Percentiles rank a stretch among this genome's conserved stretches.
phyloP scores from a whole-genome alignment of 2,113 vertebrate species.

The Bucco capensis region DNA sequence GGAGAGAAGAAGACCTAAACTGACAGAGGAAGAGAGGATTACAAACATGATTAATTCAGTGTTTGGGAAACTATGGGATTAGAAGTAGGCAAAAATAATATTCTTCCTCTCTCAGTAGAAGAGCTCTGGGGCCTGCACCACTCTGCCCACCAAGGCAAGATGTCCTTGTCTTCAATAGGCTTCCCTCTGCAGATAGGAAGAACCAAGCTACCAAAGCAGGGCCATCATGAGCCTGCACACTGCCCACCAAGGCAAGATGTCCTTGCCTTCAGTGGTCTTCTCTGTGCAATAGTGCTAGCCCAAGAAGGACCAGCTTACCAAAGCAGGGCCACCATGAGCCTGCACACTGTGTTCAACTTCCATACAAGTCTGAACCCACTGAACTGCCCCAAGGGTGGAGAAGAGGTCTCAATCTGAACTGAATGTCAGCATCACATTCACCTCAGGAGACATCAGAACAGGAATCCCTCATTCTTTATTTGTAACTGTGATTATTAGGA shows the following conservation, averaged over 20 bases:
- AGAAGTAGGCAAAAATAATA: background rate
- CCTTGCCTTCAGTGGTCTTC: background rate
- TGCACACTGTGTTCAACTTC: accelerated
- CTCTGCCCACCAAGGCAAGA: background rate
- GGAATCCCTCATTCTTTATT: background rate
- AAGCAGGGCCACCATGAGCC: accelerated
- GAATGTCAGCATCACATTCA: background rate
- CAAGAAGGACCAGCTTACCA: background rate
- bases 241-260: background rate
- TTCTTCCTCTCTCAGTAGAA: background rate
- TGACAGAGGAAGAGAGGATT: conserved; percentile 15
- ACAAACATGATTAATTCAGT: background rate
- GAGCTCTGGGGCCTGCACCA: background rate
- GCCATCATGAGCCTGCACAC: accelerated
- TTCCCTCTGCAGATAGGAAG: background rate
- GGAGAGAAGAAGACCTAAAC: background rate
- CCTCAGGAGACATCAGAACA: background rate
- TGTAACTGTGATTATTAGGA: background rate
- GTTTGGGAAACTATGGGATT: background rate
- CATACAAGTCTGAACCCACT: accelerated
- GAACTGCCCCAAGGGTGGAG: background rate
- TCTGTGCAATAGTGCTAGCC: background rate
- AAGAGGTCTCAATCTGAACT: background rate
- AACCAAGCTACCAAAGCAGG: background rate
- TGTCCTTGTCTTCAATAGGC: background rate